Evolutionary conservation across 1,140 invertebrate genomes (phyloP).

Genomic region (Drosophila kohkoa): DNA sequence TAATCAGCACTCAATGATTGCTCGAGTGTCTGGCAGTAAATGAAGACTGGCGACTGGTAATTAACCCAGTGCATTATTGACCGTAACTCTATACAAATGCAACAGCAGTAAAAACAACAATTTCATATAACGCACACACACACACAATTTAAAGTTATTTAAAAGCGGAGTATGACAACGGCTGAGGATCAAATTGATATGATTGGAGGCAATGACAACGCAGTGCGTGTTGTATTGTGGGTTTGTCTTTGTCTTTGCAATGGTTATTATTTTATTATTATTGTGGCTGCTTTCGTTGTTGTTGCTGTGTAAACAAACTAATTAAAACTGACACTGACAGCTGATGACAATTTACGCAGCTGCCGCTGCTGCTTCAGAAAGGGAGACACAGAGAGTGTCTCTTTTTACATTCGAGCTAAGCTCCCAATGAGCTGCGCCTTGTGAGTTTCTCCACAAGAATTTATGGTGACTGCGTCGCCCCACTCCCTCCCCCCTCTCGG

Average conservation of each 20-base stretch:
- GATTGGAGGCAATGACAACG: conserved; percentile 54
- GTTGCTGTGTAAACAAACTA: conserved; percentile 77
- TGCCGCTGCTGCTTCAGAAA: conserved; percentile 25
- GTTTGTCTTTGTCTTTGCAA: conserved; percentile 29
- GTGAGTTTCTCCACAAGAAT: conserved; percentile 58
- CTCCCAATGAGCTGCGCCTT: conserved; percentile 32
- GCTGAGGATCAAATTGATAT: conserved; percentile 70
- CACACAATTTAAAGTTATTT: conserved; percentile 64
- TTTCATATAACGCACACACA: conserved; percentile 27
- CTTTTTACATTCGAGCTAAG: conserved; percentile 42
- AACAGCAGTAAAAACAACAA: conserved; percentile 25
- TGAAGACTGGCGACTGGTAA: conserved; percentile 71
- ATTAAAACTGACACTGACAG: conserved; percentile 82
- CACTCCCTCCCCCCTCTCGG: conserved; percentile 9
- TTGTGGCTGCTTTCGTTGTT: conserved; percentile 34
- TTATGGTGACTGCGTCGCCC: conserved; percentile 34
- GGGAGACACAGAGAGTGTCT: conserved; percentile 7
- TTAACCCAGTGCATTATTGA: conserved; percentile 79
- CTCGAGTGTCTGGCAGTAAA: conserved; percentile 14
- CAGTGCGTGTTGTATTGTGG: conserved; percentile 39
- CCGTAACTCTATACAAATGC: conserved; percentile 41
- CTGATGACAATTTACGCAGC: conserved; percentile 80
- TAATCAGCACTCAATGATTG: conserved; percentile 46
- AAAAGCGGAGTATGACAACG: conserved; percentile 19
- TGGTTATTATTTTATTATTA: conserved; percentile 35